Base-by-base conservation (phyloP, 1,140 invertebrate species). In the Coenobita brevimanus region DNA sequence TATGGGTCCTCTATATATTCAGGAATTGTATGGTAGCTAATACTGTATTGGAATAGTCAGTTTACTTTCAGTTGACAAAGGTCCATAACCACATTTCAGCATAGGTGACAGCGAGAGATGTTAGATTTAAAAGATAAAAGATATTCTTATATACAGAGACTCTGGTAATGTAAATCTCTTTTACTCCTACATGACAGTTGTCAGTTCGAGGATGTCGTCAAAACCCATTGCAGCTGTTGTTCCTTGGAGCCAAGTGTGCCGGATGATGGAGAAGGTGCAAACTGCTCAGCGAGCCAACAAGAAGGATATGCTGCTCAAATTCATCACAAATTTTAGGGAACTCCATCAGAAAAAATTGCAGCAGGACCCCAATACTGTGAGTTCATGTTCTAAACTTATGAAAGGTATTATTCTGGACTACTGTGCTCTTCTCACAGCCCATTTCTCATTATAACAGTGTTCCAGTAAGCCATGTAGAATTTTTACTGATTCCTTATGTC, bases 261-360 rank as follows among this genome's bases (percentile, higher is more conserved):
- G 78, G 17, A 87, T 87, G 85, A 62, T 87, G 62, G 85, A 87
- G 41, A 87, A 81, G 64, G 85, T 87, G 1, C 76, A 81, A 36
- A 27, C 43, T 8, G 76, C 64, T 69, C 33, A 54, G 3, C 24
- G 62, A 50, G 64, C 62, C 10, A 36, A 41, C 43, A 87, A 87
- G 36, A 80, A 80, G 33, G 85, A 87, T 30, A 81, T 80, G 76
- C 60, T 87, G 3, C 50, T 71, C 2, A 87, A 81, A 24, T 87
- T 87, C 62, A 87, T 87, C 62, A 73, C 30, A 43, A 38, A 69
- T 4, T 87, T 80, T 46, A 38, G 85, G 17, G 85, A 87, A 8
- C 76, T 81, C n/a, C 85, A 69, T 24, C 24, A 57, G 21, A 87
- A 87, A 64, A 87, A 81, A 17, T 30, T 71, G 3, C 57, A 87